Evolutionary conservation across 2,797 vertebrate genomes (phyloP).

Genomic region (Peromyscus aztecus): DNA sequence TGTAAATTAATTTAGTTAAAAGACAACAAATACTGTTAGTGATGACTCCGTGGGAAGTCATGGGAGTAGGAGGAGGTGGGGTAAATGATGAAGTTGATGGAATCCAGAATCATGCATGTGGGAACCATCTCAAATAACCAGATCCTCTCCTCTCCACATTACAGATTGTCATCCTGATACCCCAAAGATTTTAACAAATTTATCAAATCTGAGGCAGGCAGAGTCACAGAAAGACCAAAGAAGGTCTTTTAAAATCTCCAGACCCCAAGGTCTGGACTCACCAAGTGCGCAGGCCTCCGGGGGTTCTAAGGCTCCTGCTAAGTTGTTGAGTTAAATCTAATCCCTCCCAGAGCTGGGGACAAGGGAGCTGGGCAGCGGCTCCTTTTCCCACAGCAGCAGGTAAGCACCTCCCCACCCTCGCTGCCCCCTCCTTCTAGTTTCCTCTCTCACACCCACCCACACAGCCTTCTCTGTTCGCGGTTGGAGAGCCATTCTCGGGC

Average conservation of each 20-base stretch:
- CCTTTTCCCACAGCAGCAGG: slow-evolving; percentile 30
- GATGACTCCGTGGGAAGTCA: background rate
- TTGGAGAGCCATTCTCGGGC: slow-evolving; percentile 17
- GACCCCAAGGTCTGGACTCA: background rate
- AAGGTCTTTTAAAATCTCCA: background rate
- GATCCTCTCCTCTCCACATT: background rate
- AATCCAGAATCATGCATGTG: background rate
- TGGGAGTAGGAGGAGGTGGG: background rate
- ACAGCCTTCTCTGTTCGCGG: background rate
- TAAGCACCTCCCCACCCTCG: slow-evolving; percentile 38
- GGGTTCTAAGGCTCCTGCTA: background rate
- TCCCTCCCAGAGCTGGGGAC: too few relatives aligned
- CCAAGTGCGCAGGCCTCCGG: too few relatives aligned
- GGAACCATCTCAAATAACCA: background rate
- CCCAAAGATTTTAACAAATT: background rate
- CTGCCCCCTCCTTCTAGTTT: background rate
- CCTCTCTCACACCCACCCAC: slow-evolving; percentile 57
- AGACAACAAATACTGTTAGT: background rate
- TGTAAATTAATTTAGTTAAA: background rate
- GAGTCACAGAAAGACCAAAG: background rate
- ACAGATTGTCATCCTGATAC: background rate
- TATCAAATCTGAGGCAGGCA: background rate
- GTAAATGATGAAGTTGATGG: background rate
- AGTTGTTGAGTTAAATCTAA: background rate
- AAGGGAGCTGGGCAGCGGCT: background rate